Evolutionary conservation across 2,113 vertebrate genomes (phyloP), one percentile per base, ranked within the genome.

Genomic region (Ammospiza nelsoni): DNA sequence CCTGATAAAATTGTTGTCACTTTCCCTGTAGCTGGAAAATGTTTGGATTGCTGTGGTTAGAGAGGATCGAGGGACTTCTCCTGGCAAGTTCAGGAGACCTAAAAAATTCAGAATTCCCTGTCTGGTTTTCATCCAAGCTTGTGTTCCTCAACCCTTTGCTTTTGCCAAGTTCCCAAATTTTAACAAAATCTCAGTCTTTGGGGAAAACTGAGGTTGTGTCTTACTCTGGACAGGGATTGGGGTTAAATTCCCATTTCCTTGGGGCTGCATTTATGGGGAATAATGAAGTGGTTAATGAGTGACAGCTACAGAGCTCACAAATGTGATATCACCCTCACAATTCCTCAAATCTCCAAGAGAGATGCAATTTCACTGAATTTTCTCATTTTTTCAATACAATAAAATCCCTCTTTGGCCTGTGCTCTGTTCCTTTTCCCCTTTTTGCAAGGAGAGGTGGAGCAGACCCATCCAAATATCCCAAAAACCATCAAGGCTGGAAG

Each of bases 291-390:
- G 92, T 51, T 90, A 35, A 11, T 7, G 8, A 91, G 69, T 79
- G 92, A 85, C 54, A 76, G 58, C 49, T 89, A 65, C 8, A 90
- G 91, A 96, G 57, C 75, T 61, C 31, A 3, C 52, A 79, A 66
- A 52, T 17, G 46, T 27, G 59, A 17, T 2, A 8, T 8, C 29
- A 27, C 48, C n/a, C 35, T 28, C 48, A 10, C 48, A 43, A 82
- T 86, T 92, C 95, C 63, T 91, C 84, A 83, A 57, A 95, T 89
- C 91, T 96, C 94, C 94, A 92, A 95, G 96, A 96, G 12, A 69
- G 92, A 88, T 96, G 89, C 77, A 82, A 94, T 98, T 97, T 88
- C 96, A 94, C 59, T 73, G 93, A 49, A 2, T 95, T 95, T 97
- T 95, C 71, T 85, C 87, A 5, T 96, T 97, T 93, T 93, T 80